Evolutionary conservation across 2,113 vertebrate genomes (phyloP).

Genomic region (Phylloscopus trochiloides): DNA sequence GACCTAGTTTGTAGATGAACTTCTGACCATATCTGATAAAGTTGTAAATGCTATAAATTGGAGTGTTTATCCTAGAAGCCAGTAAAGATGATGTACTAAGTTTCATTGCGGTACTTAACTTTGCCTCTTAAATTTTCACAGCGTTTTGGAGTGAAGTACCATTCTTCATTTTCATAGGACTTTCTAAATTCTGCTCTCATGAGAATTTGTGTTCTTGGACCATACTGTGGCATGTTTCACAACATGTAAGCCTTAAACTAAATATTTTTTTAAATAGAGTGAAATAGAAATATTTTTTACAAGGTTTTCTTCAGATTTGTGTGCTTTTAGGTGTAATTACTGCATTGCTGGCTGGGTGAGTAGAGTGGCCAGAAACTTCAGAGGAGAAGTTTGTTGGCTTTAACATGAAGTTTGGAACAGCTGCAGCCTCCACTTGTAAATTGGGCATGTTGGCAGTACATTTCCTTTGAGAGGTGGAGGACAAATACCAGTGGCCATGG

Average conservation of each 20-base stretch:
- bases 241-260: background rate
- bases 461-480: background rate
- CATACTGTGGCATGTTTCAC: background rate
- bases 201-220: background rate
- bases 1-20: conserved; percentile 29
- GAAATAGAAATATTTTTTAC: background rate
- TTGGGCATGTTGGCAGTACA: background rate
- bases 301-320: background rate
- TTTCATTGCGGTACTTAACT: background rate
- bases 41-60: background rate
- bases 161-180: background rate
- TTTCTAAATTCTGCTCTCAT: background rate
- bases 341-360: background rate
- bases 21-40: background rate
- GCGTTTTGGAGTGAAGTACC: background rate
- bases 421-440: background rate
- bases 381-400: background rate
- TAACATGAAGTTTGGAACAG: background rate
- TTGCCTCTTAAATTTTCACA: background rate
- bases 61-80: background rate
- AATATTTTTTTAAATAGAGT: background rate
- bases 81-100: background rate
- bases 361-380: background rate
- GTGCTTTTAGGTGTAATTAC: background rate
- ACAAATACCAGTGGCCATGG: background rate